A percentile compares a stretch with the other conserved stretches of the same genome.
Conservation (phyloP, 2,888 invertebrate species). For the Alentia gelatinosa region DNA sequence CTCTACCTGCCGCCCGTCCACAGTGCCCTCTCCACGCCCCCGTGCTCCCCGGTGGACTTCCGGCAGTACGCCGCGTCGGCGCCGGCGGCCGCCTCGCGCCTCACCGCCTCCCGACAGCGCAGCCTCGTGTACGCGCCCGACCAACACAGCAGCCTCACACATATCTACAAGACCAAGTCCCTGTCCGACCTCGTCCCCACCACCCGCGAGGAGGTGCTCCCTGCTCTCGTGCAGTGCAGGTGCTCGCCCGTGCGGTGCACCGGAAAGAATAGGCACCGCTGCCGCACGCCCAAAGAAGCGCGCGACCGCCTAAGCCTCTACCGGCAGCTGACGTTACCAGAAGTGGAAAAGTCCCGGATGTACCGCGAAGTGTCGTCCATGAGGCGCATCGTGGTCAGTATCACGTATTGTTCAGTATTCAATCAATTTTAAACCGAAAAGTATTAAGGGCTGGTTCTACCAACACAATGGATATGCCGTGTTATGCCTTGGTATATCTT, state of each 20-base stretch:
- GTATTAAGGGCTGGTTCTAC: no score
- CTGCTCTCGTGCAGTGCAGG: not conserved
- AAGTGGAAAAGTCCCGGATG: not conserved
- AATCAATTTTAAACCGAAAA: no score
- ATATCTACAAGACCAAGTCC: slow-evolving; percentile 18
- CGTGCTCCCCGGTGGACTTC: not conserved
- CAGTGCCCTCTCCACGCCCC: not conserved
- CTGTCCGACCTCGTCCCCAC: not conserved
- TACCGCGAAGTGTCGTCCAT: not conserved
- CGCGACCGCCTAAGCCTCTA: not conserved
- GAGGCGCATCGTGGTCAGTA: slow-evolving; percentile 2
- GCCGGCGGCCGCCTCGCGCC: not conserved
- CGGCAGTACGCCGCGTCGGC: not conserved
- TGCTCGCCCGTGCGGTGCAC: not conserved
- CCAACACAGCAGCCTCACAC: not conserved
- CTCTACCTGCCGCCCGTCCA: not conserved
- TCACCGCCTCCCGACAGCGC: not conserved
- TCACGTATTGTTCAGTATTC: no score
- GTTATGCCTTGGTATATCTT: no score
- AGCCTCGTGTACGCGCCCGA: slow-evolving; percentile 23
- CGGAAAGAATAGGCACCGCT: not conserved
- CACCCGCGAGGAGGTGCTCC: not conserved
- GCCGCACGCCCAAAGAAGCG: not conserved
- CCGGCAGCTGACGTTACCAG: not conserved
- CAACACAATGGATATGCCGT: no score